Conservation (phyloP, 2,113 vertebrate species). For the Sinocyclocheilus grahami region DNA sequence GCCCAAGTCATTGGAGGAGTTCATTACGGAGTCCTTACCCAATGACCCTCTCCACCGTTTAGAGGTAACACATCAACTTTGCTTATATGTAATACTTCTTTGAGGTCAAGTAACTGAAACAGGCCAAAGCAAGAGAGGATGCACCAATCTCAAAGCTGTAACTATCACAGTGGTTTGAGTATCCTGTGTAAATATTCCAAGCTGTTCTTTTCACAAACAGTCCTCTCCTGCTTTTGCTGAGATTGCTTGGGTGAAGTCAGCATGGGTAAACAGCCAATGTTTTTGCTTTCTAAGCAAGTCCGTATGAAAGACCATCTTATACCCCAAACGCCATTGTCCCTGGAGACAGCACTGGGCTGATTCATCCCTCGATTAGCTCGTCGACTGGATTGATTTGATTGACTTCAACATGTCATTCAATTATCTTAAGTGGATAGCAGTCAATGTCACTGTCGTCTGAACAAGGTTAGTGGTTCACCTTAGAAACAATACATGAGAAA, state of each 20-base stretch:
- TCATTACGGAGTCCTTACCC: slow-evolving; percentile 76
- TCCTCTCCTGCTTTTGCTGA: slow-evolving; percentile 32
- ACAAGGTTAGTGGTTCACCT: slow-evolving; percentile 46
- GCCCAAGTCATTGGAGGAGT: slow-evolving; percentile 88
- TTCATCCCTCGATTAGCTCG: slow-evolving; percentile 43
- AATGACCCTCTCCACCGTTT: slow-evolving; percentile 80
- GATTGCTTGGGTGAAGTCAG: slow-evolving; percentile 67
- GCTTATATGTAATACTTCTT: background rate
- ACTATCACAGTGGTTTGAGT: background rate
- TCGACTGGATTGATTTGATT: slow-evolving; percentile 59
- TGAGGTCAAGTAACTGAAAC: background rate
- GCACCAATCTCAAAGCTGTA: background rate
- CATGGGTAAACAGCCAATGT: slow-evolving; percentile 58
- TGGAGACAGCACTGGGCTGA: slow-evolving; percentile 34
- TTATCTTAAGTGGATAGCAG: slow-evolving; percentile 59
- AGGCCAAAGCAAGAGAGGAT: slow-evolving; percentile 16
- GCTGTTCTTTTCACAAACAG: background rate
- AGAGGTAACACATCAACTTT: slow-evolving; percentile 80
- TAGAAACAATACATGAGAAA: background rate
- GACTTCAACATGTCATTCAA: slow-evolving; percentile 49
- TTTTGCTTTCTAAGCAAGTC: slow-evolving; percentile 59
- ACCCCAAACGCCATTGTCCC: slow-evolving; percentile 14
- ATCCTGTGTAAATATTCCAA: background rate
- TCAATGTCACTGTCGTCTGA: slow-evolving; percentile 14
- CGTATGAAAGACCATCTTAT: slow-evolving; percentile 56